Evolutionary conservation across 1,140 invertebrate species (phyloP), one percentile per base, ranked within the genome.

Genomic region (Oryzaephilus surinamensis): DNA sequence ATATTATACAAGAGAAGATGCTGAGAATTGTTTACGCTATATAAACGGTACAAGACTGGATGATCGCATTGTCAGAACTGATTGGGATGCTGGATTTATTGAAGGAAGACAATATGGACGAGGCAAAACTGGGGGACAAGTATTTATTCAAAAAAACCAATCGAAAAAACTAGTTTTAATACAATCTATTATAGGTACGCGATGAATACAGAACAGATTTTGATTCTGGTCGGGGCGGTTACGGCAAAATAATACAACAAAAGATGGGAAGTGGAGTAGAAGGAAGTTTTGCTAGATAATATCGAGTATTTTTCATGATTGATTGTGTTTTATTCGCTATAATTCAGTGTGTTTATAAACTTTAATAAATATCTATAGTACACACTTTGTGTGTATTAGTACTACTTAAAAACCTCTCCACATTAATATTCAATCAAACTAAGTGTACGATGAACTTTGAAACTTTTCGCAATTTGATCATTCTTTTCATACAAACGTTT

Each of bases 31-130:
- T 55, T 91, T 99, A 80, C 74, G 93, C 55, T 99, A 92, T 63
- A 74, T 99, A 5, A 98, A 98, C 71, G 92, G 93, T 2, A 99
- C 96, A 0, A 71, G 94, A 45, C 64, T 99, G 11, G 97, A 99
- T 69, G 96, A 99, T 56, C 75, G 97, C 58, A 87, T 98, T 32
- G 91, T 99, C 15, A 72, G 97, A 57, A 95, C 92, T 38, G 96
- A 99, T 68, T 99, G 95, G 94, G 97, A 99, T 67, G 94, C 94
- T 30, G 97, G 97, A 3, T 99, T 99, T 67, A 77, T 94, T 34
- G 96, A 99, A 72, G 97, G 96, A 2, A 69, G 97, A 55, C 96
- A 99, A 62, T 99, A 91, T 72, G 97, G 97, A 11, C 71, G 97
- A 52, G 97, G 97, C 17, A 97, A 97, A 71, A 92, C 86, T 59